Evolutionary conservation across 2,113 vertebrate species (phyloP).

Genomic region (Pterocles burchelli): DNA sequence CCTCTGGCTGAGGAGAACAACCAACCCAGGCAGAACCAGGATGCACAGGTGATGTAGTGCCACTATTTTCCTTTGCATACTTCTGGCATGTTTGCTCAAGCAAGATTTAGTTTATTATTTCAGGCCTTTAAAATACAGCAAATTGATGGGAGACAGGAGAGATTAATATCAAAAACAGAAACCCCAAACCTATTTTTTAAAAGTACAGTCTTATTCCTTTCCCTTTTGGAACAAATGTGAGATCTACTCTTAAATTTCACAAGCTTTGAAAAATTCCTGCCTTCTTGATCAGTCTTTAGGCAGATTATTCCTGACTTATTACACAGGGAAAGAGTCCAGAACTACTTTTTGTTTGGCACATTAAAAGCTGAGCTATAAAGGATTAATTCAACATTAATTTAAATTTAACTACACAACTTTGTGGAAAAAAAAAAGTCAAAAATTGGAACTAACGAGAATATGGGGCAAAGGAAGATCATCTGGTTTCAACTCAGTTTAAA

Average conservation of each 20-base stretch:
- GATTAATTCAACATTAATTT: constrained; percentile 38
- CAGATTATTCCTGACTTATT: constrained; percentile 15
- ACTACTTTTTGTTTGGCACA: constrained; percentile 1
- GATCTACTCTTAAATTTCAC: neutral
- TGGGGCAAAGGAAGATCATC: neutral
- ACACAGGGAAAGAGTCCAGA: constrained; percentile 8
- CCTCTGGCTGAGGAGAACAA: neutral
- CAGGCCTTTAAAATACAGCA: neutral
- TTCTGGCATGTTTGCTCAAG: neutral
- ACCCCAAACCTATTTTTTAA: neutral
- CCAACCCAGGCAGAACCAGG: neutral
- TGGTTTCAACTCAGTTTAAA: neutral
- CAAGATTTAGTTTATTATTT: neutral
- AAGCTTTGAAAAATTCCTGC: neutral
- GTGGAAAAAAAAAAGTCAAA: neutral
- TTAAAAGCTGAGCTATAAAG: constrained; percentile 52
- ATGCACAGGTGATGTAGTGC: neutral
- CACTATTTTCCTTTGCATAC: neutral
- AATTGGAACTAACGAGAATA: neutral
- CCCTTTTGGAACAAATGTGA: neutral
- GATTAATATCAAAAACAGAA: neutral
- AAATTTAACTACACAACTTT: neutral
- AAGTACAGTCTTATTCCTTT: neutral
- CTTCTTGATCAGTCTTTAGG: neutral
- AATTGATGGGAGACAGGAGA: neutral